A percentile compares a stretch with the other conserved stretches of the same genome.
phyloP scores from a whole-genome alignment of 1,140 invertebrate genomes.

The Zaprionus ornatus region DNA sequence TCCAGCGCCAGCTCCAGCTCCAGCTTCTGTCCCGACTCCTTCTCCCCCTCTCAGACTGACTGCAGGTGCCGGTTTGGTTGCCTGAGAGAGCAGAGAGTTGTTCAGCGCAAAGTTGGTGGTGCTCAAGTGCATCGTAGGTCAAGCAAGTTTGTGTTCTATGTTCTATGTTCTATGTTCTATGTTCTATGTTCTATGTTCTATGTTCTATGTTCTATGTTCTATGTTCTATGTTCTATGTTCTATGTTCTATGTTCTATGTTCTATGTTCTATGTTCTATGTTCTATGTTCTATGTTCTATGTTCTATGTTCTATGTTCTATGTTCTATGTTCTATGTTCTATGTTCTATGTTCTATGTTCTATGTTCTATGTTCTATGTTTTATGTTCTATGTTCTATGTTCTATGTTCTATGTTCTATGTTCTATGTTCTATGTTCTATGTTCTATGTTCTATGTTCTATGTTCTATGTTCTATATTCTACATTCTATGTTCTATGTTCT shows the following conservation, averaged over 20 bases:
- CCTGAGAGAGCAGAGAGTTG: conserved; percentile 15
- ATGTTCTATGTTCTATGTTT: background rate
- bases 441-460: background rate
- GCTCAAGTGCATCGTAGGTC: background rate
- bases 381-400: background rate
- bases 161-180: conserved; percentile 2
- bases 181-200: conserved; percentile 1
- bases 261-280: background rate
- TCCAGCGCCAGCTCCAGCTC: background rate
- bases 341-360: background rate
- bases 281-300: background rate
- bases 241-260: background rate
- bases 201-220: background rate
- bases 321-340: background rate
- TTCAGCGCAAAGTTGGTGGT: conserved; percentile 61
- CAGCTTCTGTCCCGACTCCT: conserved; percentile 6
- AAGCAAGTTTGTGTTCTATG: background rate
- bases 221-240: conserved; percentile 2
- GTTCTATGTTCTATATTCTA: background rate
- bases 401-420: background rate
- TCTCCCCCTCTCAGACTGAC: background rate
- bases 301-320: background rate
- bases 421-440: background rate
- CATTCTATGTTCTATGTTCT: background rate
- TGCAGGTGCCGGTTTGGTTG: background rate